Base-by-base conservation (phyloP, 2,797 vertebrate species). In the Botia almorhae region DNA sequence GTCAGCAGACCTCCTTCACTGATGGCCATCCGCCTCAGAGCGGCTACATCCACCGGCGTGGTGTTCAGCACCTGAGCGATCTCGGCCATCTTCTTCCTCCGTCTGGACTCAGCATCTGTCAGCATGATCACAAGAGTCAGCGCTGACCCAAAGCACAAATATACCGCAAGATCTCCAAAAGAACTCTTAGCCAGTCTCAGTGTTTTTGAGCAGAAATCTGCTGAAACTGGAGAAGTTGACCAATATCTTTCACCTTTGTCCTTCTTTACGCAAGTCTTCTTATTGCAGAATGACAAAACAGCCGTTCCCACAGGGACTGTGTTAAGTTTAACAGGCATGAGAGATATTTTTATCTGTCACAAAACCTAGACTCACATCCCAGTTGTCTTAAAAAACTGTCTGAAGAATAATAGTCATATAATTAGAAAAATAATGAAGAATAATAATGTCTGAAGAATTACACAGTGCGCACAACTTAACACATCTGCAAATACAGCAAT, bases 1-100 rank as follows among this genome's bases (percentile, higher is more conserved):
- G 93, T 96, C 80, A 99, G 90, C 63, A 99, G 95, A 4, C 98
- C 98, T 0, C 98, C 98, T 84, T 99, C 95, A 1, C 98, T 98
- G 89, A 99, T 99, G 0, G 98, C 97, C 98, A 99, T 98, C 78
- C 98, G 94, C 82, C 97, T 91, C 50, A 99, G 93, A 0, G 93
- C 84, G 0, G 95, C 94, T 81, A 99, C 95, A 0, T 99, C 96
- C 1, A 93, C 93, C 0, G 97, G 97, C 33, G 91, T 94, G 0
- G 84, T 91, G 78, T 75, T 93, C 67, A 99, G 93, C 56, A 96
- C 98, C 84, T 95, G 95, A 0, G 92, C 81, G 85, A 99, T 98
- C 82, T 98, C 94, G 0, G 92, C 89, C 77, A 93, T 87, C 89
- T 99, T 99, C 87, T 93, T 95, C 80, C 92, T 96, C 85, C 93